Conservation (phyloP, 2,113 vertebrate genomes). For the Sclerurus mexicanus region DNA sequence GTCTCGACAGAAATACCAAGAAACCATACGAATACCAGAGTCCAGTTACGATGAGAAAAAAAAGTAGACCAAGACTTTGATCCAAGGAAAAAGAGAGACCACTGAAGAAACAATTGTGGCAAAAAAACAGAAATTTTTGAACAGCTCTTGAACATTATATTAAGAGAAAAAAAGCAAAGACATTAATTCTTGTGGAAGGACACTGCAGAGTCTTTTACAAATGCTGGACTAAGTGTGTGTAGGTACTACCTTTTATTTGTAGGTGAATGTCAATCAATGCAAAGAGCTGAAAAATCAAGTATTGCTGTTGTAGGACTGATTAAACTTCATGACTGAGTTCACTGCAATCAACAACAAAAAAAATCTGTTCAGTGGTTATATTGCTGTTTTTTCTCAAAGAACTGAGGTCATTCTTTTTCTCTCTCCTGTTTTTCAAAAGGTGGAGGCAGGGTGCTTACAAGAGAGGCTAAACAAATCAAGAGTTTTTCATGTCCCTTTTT, state of each 20-base stretch:
- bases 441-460: background rate
- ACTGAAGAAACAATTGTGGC: background rate
- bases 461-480: background rate
- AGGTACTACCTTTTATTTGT: background rate
- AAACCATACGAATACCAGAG: background rate
- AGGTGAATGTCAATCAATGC: background rate
- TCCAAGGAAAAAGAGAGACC: background rate
- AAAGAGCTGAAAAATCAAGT: background rate
- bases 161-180: background rate
- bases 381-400: background rate
- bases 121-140: background rate
- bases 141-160: background rate
- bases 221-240: accelerated
- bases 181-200: background rate
- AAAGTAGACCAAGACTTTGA: background rate
- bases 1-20: background rate
- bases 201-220: background rate
- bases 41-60: background rate
- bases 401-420: background rate
- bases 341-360: background rate
- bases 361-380: background rate
- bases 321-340: background rate
- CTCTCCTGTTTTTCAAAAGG: background rate
- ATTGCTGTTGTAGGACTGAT: background rate
- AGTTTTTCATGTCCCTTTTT: background rate